Conservation (phyloP, 2,888 invertebrate species). For the Nipponacmea schrenckii region DNA sequence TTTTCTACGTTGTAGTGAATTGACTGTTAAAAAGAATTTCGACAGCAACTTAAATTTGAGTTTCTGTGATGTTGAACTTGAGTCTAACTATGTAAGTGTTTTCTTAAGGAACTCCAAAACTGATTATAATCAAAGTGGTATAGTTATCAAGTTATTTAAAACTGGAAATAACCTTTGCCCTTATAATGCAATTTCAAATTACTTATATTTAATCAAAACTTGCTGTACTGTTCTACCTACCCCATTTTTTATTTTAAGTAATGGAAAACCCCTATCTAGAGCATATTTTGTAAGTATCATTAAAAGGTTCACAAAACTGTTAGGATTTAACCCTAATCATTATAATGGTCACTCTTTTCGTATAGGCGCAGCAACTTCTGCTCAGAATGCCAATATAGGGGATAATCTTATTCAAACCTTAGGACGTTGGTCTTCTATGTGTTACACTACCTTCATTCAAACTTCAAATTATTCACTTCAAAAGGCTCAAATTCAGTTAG, state of each 20-base stretch:
- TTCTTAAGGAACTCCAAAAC: conserved; percentile 2
- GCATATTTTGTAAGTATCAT: background rate
- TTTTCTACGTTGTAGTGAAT: conserved; percentile 19
- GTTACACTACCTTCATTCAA: background rate
- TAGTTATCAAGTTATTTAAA: background rate
- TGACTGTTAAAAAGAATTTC: background rate
- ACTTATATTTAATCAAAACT: background rate
- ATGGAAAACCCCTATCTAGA: background rate
- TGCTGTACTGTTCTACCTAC: background rate
- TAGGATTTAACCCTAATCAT: background rate
- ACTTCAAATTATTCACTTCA: too few species aligned
- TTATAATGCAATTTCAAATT: background rate
- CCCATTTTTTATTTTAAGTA: background rate
- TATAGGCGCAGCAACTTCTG: background rate
- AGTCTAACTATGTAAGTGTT: background rate
- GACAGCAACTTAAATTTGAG: background rate
- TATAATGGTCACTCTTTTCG: background rate
- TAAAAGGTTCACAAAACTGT: background rate
- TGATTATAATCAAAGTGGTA: background rate
- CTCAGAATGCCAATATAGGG: background rate
- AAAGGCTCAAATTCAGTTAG: too few species aligned
- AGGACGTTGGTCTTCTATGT: background rate
- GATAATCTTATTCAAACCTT: background rate
- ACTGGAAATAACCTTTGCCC: background rate
- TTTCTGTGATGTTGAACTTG: background rate